Percentiles rank a stretch among this genome's conserved stretches.
Evolutionary conservation across 2,113 vertebrate genomes (phyloP).

Genomic region (Falcunculus frontatus): DNA sequence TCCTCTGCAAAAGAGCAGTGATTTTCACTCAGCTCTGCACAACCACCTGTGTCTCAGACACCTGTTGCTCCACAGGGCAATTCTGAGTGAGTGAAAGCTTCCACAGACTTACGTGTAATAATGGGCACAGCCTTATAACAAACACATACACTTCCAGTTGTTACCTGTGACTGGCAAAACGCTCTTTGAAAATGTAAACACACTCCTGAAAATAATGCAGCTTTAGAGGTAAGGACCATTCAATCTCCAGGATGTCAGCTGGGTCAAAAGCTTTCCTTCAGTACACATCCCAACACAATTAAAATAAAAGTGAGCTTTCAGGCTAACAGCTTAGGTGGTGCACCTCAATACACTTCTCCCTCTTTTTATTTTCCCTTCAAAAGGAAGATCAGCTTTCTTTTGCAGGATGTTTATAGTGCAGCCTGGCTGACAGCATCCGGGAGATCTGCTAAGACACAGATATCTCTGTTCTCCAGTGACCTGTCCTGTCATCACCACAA

Average conservation of each 20-base stretch:
- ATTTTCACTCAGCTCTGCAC: neutral
- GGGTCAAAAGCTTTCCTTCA: neutral
- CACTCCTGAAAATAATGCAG: neutral
- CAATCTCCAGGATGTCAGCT: neutral
- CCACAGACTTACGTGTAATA: neutral
- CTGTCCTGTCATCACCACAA: neutral
- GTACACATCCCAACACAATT: neutral
- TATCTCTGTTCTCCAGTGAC: neutral
- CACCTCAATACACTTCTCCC: neutral
- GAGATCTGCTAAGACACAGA: neutral
- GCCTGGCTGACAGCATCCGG: neutral
- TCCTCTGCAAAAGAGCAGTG: neutral
- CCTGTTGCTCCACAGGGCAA: neutral
- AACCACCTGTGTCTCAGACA: neutral
- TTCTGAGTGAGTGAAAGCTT: neutral
- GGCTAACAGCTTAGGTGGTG: neutral
- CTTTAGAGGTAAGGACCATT: neutral
- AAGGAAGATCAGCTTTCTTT: neutral
- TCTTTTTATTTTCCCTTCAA: neutral
- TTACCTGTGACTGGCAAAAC: neutral
- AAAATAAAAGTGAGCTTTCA: neutral
- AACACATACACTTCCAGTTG: neutral
- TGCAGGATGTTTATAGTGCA: neutral
- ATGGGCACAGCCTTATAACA: neutral
- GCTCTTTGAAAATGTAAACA: neutral